A percentile compares a stretch with the other conserved stretches of the same genome.
These are phyloP conservation scores for Apistogramma diplotaenia DNA, from an alignment of 2,113 vertebrate species.

Conservation along the genomic window DNA sequence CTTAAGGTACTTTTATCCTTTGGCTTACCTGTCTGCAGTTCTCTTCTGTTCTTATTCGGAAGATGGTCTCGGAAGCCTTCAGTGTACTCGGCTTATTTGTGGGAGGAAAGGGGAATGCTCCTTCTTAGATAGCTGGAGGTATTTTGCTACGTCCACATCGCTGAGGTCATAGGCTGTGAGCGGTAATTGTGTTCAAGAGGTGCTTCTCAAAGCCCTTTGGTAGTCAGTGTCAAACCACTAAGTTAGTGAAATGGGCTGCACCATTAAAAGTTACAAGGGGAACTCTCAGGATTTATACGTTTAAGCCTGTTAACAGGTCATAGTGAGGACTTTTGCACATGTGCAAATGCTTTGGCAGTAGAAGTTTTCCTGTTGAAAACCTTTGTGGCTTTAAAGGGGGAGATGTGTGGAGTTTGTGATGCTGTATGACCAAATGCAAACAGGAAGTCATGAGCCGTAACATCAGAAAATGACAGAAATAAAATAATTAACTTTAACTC, in stretches of 20 bases:
- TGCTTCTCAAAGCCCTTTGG: not conserved
- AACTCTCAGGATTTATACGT: not conserved
- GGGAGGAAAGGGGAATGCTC: conserved; percentile 18
- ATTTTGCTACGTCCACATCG: conserved; percentile 24
- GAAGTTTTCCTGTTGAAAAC: not conserved
- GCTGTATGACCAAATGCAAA: not conserved
- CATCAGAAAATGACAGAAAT: too few relatives aligned
- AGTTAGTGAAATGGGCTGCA: not conserved
- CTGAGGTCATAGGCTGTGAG: not conserved
- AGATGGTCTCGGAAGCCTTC: conserved; percentile 7
- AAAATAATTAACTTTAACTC: too few relatives aligned
- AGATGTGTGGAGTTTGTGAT: not conserved
- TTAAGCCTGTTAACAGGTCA: not conserved
- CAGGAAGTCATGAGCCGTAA: not conserved
- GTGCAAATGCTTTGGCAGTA: not conserved
- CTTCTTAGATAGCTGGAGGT: not conserved
- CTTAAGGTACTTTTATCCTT: conserved; percentile 15
- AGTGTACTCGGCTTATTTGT: conserved; percentile 48
- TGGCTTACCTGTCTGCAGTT: not conserved
- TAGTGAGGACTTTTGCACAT: not conserved
- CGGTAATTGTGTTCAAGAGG: not conserved
- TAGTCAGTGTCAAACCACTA: not conserved
- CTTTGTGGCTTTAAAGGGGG: not conserved
- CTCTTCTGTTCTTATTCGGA: conserved; percentile 20
- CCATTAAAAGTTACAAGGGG: not conserved